phyloP scores from a whole-genome alignment of 2,113 vertebrate genomes.

The Numida meleagris region DNA sequence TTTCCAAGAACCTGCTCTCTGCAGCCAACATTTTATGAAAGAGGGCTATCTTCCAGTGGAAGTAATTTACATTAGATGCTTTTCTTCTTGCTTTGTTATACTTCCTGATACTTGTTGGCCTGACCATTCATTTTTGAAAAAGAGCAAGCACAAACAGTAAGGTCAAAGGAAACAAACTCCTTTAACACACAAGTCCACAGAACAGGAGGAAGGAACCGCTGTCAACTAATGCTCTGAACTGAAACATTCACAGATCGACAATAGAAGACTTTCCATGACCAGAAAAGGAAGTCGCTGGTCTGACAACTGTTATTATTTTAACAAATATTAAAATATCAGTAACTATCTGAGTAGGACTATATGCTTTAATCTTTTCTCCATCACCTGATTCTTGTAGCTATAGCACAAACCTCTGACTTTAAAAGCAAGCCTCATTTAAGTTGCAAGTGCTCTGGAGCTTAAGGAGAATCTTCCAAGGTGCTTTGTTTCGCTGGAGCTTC shows the following conservation, averaged over 20 bases:
- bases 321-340: neutral
- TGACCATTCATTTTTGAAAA: neutral
- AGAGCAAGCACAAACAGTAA: neutral
- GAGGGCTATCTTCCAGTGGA: neutral
- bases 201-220: neutral
- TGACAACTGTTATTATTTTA: neutral
- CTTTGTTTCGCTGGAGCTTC: neutral
- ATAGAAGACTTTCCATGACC: neutral
- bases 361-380: neutral
- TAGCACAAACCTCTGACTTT: rapidly evolving
- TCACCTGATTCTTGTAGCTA: neutral
- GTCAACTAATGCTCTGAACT: neutral
- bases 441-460: neutral
- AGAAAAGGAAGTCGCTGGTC: neutral
- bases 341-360: neutral
- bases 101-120: neutral
- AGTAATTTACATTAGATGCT: neutral
- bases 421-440: neutral
- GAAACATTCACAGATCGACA: neutral
- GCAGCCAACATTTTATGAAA: neutral
- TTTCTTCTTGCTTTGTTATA: neutral
- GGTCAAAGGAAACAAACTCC: neutral
- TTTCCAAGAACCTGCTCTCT: neutral
- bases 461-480: neutral
- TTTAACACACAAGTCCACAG: neutral